These are phyloP conservation scores for Cygnus atratus DNA, from an alignment of 2,113 vertebrate genomes.

Conservation along the genomic window DNA sequence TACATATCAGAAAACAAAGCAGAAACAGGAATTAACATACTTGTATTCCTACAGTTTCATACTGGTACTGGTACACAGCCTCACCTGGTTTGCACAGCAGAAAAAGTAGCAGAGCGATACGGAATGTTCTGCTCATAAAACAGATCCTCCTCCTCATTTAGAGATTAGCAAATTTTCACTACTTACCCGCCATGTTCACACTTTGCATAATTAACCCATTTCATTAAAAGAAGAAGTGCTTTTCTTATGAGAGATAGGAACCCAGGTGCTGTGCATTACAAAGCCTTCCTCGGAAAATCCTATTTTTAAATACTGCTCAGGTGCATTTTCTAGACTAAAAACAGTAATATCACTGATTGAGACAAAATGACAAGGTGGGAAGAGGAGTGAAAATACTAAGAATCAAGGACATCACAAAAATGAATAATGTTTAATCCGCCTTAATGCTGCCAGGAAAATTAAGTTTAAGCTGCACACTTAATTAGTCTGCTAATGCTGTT, in stretches of 20 bases:
- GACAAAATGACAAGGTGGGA: constrained; percentile 45
- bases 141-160: background rate
- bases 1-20: background rate
- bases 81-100: background rate
- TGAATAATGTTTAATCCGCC: constrained; percentile 39
- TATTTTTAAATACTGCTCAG: constrained; percentile 5
- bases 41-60: background rate
- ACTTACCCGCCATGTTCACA: background rate
- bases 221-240: background rate
- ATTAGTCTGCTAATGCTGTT: constrained; percentile 65
- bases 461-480: constrained; percentile 66
- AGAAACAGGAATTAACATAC: background rate
- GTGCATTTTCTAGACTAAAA: background rate
- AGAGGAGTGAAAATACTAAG: constrained; percentile 18
- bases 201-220: constrained; percentile 38
- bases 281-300: constrained; percentile 50
- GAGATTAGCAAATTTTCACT: background rate
- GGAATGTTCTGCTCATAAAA: background rate
- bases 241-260: constrained; percentile 3
- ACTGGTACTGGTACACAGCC: rapidly evolving
- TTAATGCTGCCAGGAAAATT: constrained; percentile 65
- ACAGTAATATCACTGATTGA: constrained; percentile 9
- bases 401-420: constrained; percentile 56
- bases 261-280: background rate
- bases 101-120: background rate